These are phyloP conservation scores for Venusia cambrica DNA, from an alignment of 2,888 invertebrate genomes.

Conservation along the genomic window DNA sequence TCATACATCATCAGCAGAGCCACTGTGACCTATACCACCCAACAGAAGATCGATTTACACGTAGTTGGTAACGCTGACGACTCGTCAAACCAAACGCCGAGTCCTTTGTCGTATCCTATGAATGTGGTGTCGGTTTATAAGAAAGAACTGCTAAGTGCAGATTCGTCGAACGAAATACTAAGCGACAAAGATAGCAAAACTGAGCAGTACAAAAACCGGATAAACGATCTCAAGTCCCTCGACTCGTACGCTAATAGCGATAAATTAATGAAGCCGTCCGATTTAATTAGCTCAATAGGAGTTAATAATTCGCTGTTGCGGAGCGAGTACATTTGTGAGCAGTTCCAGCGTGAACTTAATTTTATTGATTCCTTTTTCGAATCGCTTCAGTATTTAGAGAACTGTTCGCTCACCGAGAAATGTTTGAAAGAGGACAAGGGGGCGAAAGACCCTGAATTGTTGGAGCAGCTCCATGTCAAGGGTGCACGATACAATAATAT, in stretches of 20 bases:
- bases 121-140: slow-evolving; percentile 65
- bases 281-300: slow-evolving; percentile 68
- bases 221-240: slow-evolving; percentile 47
- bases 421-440: slow-evolving; percentile 49
- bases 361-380: slow-evolving; percentile 76
- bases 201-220: slow-evolving; percentile 35
- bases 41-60: slow-evolving; percentile 66
- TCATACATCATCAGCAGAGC: slow-evolving; percentile 63
- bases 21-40: slow-evolving; percentile 64
- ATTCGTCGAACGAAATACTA: slow-evolving; percentile 13
- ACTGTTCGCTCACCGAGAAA: slow-evolving; percentile 54
- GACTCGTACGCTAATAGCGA: slow-evolving; percentile 50
- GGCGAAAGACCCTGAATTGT: slow-evolving; percentile 34
- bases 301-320: slow-evolving; percentile 55
- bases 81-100: slow-evolving; percentile 43
- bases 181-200: slow-evolving; percentile 28
- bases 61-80: slow-evolving; percentile 50
- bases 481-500: slow-evolving; percentile 55
- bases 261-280: slow-evolving; percentile 71
- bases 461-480: slow-evolving; percentile 47
- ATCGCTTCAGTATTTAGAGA: slow-evolving; percentile 70
- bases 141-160: slow-evolving; percentile 46
- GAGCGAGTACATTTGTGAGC: slow-evolving; percentile 61
- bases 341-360: slow-evolving; percentile 70
- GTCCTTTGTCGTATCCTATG: slow-evolving; percentile 57